Conservation (phyloP, 2,113 vertebrate species). For the Acanthisitta chloris region DNA sequence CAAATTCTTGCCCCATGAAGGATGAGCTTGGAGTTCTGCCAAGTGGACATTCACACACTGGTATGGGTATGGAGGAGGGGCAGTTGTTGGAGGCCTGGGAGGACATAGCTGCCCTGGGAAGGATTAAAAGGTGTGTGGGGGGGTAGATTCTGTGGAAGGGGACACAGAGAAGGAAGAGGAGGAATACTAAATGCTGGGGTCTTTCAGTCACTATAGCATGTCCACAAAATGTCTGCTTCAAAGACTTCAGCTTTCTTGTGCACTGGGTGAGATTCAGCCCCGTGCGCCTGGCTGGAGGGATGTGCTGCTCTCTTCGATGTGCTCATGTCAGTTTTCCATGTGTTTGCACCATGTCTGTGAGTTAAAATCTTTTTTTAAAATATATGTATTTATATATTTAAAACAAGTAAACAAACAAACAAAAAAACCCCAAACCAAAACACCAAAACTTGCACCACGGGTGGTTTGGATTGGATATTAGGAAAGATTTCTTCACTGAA, state of each 20-base stretch:
- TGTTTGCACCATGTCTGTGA: constrained; percentile 49
- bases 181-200: not conserved
- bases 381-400: too few relatives aligned
- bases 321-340: constrained; percentile 51
- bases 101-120: not conserved
- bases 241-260: not conserved
- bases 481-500: not conserved
- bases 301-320: not conserved
- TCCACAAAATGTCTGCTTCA: constrained; percentile 3
- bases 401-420: too few relatives aligned
- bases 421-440: too few relatives aligned
- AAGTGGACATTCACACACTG: not conserved
- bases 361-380: constrained; percentile 62
- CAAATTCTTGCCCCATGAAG: not conserved
- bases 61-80: not conserved
- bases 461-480: not conserved
- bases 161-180: not conserved
- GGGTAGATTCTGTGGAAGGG: not conserved
- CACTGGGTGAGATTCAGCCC: not conserved
- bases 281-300: not conserved
- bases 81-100: not conserved
- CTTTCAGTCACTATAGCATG: not conserved
- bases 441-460: not conserved
- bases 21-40: not conserved
- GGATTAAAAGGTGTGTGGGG: not conserved